A percentile compares a stretch with the other conserved stretches of the same genome.
Conservation (phyloP, 1,140 invertebrate species). For the Calephelis virginiensis region DNA sequence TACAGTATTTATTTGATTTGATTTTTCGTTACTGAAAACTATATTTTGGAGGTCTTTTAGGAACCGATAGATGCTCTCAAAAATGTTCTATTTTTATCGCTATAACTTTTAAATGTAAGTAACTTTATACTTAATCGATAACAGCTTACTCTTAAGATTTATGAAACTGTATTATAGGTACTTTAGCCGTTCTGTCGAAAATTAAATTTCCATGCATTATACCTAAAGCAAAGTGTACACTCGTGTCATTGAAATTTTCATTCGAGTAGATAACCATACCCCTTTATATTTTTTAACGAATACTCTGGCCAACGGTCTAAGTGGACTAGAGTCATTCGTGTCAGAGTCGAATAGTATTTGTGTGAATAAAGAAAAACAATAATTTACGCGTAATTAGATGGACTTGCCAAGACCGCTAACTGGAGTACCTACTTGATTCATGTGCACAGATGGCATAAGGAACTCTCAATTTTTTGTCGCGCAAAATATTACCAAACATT, state of each 20-base stretch:
- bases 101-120: conserved; percentile 19
- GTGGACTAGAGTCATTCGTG: too few species aligned
- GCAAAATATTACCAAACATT: too few species aligned
- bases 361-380: too few species aligned
- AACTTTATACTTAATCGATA: conserved; percentile 24
- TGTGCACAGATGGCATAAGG: too few species aligned
- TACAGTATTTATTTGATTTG: conserved; percentile 4
- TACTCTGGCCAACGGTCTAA: too few species aligned
- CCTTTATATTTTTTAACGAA: not conserved
- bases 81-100: conserved; percentile 22
- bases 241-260: not conserved
- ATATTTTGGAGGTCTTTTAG: conserved; percentile 23
- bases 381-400: too few species aligned
- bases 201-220: not conserved
- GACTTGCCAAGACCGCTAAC: too few species aligned
- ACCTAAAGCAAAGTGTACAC: conserved; percentile 7
- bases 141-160: conserved; percentile 20
- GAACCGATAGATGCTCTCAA: conserved; percentile 18
- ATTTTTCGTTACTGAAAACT: conserved; percentile 19
- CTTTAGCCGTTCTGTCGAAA: conserved; percentile 9
- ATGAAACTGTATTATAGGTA: conserved; percentile 6
- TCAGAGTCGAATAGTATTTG: too few species aligned
- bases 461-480: too few species aligned
- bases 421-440: too few species aligned
- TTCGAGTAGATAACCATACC: not conserved